These are phyloP conservation scores for Tinamus major DNA, from an alignment of 2,797 vertebrate genomes.

Conservation along the genomic window DNA sequence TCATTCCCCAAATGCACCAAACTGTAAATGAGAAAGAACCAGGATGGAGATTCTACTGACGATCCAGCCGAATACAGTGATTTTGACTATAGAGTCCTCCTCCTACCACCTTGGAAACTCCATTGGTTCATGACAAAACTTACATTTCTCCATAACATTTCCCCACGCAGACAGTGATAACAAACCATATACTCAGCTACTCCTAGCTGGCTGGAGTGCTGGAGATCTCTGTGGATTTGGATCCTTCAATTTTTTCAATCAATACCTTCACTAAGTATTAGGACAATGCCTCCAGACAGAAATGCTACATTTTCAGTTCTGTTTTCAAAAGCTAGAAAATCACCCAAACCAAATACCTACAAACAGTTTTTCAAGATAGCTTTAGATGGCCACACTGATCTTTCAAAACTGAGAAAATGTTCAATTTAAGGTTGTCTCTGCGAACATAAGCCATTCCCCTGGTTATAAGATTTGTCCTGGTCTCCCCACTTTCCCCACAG, in stretches of 20 bases:
- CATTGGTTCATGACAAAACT: background rate
- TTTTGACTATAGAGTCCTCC: background rate
- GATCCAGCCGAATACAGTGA: background rate
- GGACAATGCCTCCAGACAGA: background rate
- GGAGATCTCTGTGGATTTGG: background rate
- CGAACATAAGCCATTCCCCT: background rate
- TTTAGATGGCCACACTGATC: constrained; percentile 7
- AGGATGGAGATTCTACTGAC: background rate
- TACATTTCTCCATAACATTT: accelerated
- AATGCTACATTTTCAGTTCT: background rate
- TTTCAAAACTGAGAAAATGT: background rate
- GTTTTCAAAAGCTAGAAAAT: constrained; percentile 4
- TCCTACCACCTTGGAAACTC: background rate
- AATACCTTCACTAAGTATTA: background rate
- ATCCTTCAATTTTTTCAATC: background rate
- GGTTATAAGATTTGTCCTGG: constrained; percentile 30
- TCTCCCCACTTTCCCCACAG: constrained; percentile 39
- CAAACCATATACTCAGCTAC: background rate
- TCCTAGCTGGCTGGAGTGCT: background rate
- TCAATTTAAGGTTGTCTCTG: constrained; percentile 17
- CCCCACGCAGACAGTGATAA: accelerated
- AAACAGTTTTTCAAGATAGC: background rate
- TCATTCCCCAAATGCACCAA: background rate
- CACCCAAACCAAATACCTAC: background rate
- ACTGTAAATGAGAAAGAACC: background rate